Conservation (phyloP, 2,797 vertebrate species). For the Furcifer pardalis region DNA sequence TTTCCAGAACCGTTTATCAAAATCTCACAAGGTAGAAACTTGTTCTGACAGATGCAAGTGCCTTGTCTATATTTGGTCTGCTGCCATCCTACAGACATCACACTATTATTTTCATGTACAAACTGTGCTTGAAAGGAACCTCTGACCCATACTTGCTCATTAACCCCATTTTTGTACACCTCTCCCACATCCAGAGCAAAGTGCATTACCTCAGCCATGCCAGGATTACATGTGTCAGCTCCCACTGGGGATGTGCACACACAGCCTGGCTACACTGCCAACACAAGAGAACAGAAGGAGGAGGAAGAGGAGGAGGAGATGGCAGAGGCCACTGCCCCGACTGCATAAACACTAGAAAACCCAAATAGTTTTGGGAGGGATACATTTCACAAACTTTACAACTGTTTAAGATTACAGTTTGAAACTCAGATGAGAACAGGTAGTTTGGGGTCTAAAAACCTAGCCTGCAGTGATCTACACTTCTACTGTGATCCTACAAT, state of each 20-base stretch:
- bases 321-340: slow-evolving; percentile 23
- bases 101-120: slow-evolving; percentile 1
- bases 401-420: slow-evolving; percentile 6
- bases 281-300: slow-evolving; percentile 26
- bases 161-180: background rate
- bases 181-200: slow-evolving; percentile 2
- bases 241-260: slow-evolving; percentile 42
- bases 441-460: background rate
- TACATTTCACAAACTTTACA: slow-evolving; percentile 15
- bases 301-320: slow-evolving; percentile 17
- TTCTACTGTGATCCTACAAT: background rate
- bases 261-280: slow-evolving; percentile 8
- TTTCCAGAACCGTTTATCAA: slow-evolving; percentile 15
- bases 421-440: slow-evolving; percentile 13
- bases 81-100: background rate
- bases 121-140: background rate
- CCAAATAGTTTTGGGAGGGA: slow-evolving; percentile 9
- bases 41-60: slow-evolving; percentile 2
- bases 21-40: slow-evolving; percentile 1
- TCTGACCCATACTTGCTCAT: background rate
- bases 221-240: slow-evolving; percentile 29
- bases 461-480: background rate
- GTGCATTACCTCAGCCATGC: slow-evolving; percentile 7
- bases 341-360: slow-evolving; percentile 24
- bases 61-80: background rate